phyloP scores from a whole-genome alignment of 2,888 invertebrate genomes.

The Eupithecia subfuscata region DNA sequence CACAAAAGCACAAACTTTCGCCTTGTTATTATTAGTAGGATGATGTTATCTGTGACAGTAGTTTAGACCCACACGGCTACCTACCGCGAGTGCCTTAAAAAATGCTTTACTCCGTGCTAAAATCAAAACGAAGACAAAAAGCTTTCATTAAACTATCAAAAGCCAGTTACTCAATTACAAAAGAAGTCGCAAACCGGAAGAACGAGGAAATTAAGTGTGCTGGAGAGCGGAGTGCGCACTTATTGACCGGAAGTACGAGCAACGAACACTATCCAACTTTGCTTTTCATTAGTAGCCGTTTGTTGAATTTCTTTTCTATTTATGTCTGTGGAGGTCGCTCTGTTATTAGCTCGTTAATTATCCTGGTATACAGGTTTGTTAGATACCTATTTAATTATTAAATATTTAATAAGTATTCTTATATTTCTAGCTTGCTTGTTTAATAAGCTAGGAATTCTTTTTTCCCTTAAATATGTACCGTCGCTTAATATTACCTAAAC shows the following conservation, averaged over 20 bases:
- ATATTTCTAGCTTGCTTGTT: neutral
- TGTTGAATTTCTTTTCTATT: conserved; percentile 42
- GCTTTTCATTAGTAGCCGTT: conserved; percentile 59
- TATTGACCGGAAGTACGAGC: conserved; percentile 56
- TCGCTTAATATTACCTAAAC: neutral
- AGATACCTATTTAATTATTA: neutral
- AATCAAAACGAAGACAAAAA: conserved; percentile 26
- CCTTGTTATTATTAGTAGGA: too few relatives aligned
- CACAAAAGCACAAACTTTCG: too few relatives aligned
- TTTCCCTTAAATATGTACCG: neutral
- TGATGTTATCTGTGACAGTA: too few relatives aligned
- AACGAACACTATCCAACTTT: conserved; percentile 54
- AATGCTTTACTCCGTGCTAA: neutral
- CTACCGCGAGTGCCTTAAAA: neutral
- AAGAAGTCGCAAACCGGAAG: conserved; percentile 53
- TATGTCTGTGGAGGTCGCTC: conserved; percentile 19
- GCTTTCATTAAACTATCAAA: conserved; percentile 48
- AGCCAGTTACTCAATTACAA: conserved; percentile 54
- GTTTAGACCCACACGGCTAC: too few relatives aligned
- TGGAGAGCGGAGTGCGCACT: conserved; percentile 52
- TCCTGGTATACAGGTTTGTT: conserved; percentile 12
- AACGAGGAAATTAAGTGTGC: conserved; percentile 61
- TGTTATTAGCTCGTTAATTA: conserved; percentile 32
- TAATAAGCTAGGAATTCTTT: neutral
- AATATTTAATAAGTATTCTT: neutral